These are phyloP conservation scores for Lasioglossum baleicum DNA, from an alignment of 1,140 invertebrate genomes.

Conservation along the genomic window DNA sequence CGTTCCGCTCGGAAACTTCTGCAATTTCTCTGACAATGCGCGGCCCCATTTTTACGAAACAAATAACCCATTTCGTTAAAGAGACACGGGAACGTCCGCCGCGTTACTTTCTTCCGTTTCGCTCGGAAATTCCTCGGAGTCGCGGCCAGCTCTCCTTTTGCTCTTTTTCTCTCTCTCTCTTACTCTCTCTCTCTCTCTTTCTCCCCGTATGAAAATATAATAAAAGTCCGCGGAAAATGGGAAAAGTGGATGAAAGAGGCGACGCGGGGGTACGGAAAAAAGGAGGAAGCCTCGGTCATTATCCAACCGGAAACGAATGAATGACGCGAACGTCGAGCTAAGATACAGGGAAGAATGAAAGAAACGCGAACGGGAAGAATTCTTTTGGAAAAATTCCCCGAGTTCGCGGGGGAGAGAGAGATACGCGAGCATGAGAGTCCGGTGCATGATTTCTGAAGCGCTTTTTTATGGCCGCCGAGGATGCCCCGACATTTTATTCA, in stretches of 20 bases:
- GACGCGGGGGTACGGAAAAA: neutral
- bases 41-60: neutral
- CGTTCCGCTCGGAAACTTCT: neutral
- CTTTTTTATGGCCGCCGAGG: neutral
- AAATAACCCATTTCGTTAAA: conserved; percentile 12
- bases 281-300: conserved; percentile 43
- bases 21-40: neutral
- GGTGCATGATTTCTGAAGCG: neutral
- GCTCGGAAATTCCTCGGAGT: neutral
- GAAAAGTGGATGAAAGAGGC: neutral
- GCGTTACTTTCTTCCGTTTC: neutral
- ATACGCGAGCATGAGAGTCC: neutral
- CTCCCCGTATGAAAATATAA: neutral
- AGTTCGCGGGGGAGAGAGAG: neutral
- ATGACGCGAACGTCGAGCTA: conserved; percentile 27
- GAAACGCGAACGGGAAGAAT: conserved; percentile 16
- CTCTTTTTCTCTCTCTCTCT: neutral
- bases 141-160: neutral
- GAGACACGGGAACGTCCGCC: conserved; percentile 1
- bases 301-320: conserved; percentile 30
- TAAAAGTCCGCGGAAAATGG: conserved; percentile 8
- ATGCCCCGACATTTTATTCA: conserved; percentile 17
- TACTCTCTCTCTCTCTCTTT: neutral
- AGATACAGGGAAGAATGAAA: conserved; percentile 20
- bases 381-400: neutral